Evolutionary conservation across 1,140 invertebrate species (phyloP).

Genomic region (Drosophila albomicans): DNA sequence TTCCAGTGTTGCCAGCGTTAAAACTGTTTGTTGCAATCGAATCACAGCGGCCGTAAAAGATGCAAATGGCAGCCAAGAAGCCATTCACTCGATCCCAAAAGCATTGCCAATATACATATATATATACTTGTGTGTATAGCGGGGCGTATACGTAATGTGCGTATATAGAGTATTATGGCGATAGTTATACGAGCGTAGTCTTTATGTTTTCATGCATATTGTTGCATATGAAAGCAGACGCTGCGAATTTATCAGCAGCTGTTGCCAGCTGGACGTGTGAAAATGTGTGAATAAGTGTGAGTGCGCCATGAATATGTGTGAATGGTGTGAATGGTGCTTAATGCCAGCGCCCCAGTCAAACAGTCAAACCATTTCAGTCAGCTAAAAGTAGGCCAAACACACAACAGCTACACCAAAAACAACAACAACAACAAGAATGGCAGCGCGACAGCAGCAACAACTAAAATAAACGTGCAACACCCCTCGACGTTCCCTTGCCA

Average conservation of each 20-base stretch:
- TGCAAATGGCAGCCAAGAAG: slow-evolving; percentile 68
- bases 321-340: slow-evolving; percentile 32
- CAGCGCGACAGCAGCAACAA: slow-evolving; percentile 16
- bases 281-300: slow-evolving; percentile 20
- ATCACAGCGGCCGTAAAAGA: slow-evolving; percentile 77
- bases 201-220: slow-evolving; percentile 16
- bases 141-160: slow-evolving; percentile 45
- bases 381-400: slow-evolving; percentile 73
- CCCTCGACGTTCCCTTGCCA: neutral
- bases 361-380: slow-evolving; percentile 40
- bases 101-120: slow-evolving; percentile 25
- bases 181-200: neutral
- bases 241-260: slow-evolving; percentile 59
- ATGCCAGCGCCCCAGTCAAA: slow-evolving; percentile 45
- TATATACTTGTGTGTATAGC: neutral
- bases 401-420: slow-evolving; percentile 12
- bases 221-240: slow-evolving; percentile 51
- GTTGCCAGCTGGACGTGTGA: slow-evolving; percentile 75
- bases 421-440: slow-evolving; percentile 1
- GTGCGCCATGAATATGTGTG: slow-evolving; percentile 24
- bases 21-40: slow-evolving; percentile 77
- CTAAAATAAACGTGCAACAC: slow-evolving; percentile 20
- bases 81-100: slow-evolving; percentile 33
- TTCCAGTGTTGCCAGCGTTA: slow-evolving; percentile 47
- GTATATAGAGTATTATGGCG: too few species aligned